Conservation (phyloP, 2,113 vertebrate genomes). For the Otolemur garnettii region DNA sequence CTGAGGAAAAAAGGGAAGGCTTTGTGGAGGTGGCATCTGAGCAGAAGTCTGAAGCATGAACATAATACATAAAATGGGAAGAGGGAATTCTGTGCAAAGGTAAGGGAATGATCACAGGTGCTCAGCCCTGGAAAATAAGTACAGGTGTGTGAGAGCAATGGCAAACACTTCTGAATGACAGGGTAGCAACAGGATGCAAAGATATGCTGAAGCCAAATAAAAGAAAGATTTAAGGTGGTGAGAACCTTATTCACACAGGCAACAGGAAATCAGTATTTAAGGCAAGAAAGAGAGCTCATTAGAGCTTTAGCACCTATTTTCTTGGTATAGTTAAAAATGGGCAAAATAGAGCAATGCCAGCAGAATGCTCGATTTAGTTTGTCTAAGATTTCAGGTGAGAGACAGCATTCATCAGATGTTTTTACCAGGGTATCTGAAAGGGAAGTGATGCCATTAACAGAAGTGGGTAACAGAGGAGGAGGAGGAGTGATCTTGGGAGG, state of each 20-base stretch:
- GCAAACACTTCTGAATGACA: not conserved
- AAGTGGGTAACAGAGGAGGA: not conserved
- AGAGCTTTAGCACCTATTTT: not conserved
- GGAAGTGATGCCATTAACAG: not conserved
- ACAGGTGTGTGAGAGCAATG: not conserved
- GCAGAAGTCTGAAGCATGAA: not conserved
- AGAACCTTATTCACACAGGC: not conserved
- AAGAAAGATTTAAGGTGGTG: not conserved
- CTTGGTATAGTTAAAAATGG: not conserved
- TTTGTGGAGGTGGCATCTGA: not conserved
- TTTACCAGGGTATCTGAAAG: not conserved
- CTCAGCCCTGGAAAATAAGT: not conserved
- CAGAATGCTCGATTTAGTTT: not conserved
- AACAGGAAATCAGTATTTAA: not conserved
- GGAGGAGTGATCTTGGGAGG: too few relatives aligned
- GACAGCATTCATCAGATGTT: not conserved
- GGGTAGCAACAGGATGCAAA: not conserved
- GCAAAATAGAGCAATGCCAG: not conserved
- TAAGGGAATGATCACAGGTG: not conserved
- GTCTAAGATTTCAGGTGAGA: not conserved
- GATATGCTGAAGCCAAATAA: not conserved
- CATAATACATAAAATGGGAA: not conserved
- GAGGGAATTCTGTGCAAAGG: not conserved
- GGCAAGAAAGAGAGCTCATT: not conserved
- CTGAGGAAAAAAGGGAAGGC: not conserved